Evolutionary conservation across 1,140 invertebrate genomes (phyloP), one percentile per base, ranked within the genome.

Genomic region (Procambarus virginalis): DNA sequence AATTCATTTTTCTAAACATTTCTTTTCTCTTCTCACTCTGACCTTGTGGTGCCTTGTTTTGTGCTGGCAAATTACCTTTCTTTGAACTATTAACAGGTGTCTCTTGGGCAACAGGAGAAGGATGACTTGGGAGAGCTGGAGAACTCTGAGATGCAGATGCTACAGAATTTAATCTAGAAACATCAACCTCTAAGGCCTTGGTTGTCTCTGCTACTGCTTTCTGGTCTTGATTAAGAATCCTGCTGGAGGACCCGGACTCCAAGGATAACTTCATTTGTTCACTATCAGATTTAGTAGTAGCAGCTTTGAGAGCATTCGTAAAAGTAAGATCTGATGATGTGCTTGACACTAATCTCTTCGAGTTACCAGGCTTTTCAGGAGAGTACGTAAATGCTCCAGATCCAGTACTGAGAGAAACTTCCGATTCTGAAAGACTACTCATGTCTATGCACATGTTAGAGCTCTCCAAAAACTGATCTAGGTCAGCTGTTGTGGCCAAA

Each of bases 371-470:
- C 75, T 90, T 92, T n/a, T 91, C 89, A 68, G 87, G 83, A 70
- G 89, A 88, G 45, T 91, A 90, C 2, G 70, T 58, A 86, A 92
- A 92, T 2, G 85, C 55, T 58, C 84, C 75, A 49, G 84, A 58
- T 46, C 70, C 84, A 51, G 90, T 76, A 76, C 81, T 92, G 20
- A 91, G 85, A 48, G 91, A 92, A 70, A 86, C 87, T 70, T 91
- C 91, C 64, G 83, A 86, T 60, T 92, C 91, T 17, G 91, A 92
- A n/a, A 92, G 86, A 84, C 84, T 92, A 73, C 84, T 85, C 58
- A 92, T 92, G 51, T 92, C 91, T 83, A 92, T 91, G 45, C 91
- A 91, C 91, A 92, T 92, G 64, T 92, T 92, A 14, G 91, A 92
- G 70, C 89, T 92, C 20, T 92, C 91, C 12, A 92, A 79, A 83